A percentile compares a stretch with the other conserved stretches of the same genome.
These are phyloP conservation scores for Pterostichus niger DNA, from an alignment of 2,888 invertebrate genomes.

Conservation along the genomic window DNA sequence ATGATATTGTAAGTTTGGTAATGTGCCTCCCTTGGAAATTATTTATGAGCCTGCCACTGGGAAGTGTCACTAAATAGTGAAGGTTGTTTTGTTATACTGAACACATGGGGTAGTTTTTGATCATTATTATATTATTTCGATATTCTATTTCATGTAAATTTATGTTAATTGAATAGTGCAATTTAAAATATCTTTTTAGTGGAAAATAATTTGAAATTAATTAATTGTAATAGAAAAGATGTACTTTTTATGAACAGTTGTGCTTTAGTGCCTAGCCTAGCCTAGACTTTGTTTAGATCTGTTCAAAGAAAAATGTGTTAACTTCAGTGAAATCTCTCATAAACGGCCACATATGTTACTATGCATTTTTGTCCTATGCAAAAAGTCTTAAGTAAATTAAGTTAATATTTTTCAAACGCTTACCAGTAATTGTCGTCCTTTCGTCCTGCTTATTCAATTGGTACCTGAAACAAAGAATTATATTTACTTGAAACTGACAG, in stretches of 20 bases:
- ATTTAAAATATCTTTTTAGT: neutral
- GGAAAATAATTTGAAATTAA: neutral
- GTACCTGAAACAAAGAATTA: no score
- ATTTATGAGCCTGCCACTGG: slow-evolving; percentile 1
- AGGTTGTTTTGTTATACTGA: slow-evolving; percentile 32
- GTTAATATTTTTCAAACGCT: no score
- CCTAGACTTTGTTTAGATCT: no score
- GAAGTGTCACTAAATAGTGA: slow-evolving; percentile 38
- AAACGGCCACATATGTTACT: no score
- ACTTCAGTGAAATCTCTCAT: no score
- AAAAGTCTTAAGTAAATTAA: no score
- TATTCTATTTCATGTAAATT: neutral
- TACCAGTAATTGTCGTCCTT: no score
- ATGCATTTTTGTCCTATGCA: no score
- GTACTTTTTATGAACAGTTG: slow-evolving; percentile 31
- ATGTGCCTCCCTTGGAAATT: neutral
- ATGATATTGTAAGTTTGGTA: no score
- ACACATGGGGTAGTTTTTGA: slow-evolving; percentile 40
- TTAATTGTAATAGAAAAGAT: neutral
- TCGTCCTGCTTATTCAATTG: no score
- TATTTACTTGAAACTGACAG: no score
- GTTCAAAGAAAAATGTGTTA: no score
- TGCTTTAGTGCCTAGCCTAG: neutral
- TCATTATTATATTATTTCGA: slow-evolving; percentile 4
- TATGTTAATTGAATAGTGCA: neutral